Evolutionary conservation across 2,888 invertebrate species (phyloP).

Genomic region (Myathropa florea): DNA sequence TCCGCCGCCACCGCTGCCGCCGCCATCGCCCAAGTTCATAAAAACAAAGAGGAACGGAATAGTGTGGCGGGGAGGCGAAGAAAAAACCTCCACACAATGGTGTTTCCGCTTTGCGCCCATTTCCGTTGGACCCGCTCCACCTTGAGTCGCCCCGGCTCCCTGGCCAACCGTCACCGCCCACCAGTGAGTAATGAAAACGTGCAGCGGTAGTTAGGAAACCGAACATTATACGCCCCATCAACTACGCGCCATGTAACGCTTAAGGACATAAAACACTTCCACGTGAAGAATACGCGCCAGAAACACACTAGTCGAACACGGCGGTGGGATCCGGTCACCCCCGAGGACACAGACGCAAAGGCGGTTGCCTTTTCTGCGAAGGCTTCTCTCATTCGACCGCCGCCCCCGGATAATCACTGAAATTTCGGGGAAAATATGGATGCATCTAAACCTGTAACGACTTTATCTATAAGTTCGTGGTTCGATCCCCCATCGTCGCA

Average conservation of each 20-base stretch:
- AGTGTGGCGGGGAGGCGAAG: not conserved
- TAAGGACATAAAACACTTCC: slow-evolving; percentile 30
- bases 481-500: not conserved
- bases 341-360: too few species aligned
- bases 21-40: not conserved
- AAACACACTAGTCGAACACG: slow-evolving; percentile 1
- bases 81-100: slow-evolving; percentile 25
- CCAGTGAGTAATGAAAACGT: slow-evolving; percentile 54
- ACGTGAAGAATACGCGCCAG: slow-evolving; percentile 15
- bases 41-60: slow-evolving; percentile 35
- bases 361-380: not conserved
- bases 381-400: not conserved
- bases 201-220: slow-evolving; percentile 41
- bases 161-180: not conserved
- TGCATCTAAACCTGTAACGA: slow-evolving; percentile 43
- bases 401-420: slow-evolving; percentile 2
- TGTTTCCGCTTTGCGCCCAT: slow-evolving; percentile 37
- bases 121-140: not conserved
- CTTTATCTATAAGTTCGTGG: slow-evolving; percentile 35
- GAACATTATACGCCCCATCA: slow-evolving; percentile 51
- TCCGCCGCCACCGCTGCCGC: not conserved
- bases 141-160: not conserved
- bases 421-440: not conserved
- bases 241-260: slow-evolving; percentile 39
- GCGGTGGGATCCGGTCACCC: not conserved